A percentile compares a stretch with the other conserved stretches of the same genome.
These are phyloP conservation scores for Glossosoma conforme DNA, from an alignment of 1,140 invertebrate genomes.

Conservation along the genomic window DNA sequence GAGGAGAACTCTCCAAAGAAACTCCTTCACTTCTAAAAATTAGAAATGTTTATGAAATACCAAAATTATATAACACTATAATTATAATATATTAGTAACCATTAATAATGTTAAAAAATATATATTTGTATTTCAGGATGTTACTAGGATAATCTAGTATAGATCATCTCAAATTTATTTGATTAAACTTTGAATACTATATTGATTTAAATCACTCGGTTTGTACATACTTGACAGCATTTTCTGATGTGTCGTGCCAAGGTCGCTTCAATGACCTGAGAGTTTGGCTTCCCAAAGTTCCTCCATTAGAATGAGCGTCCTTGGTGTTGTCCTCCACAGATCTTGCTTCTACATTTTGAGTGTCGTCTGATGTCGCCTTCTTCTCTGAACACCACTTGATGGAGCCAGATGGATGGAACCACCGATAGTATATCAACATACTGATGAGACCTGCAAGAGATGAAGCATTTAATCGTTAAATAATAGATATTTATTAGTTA, in stretches of 20 bases:
- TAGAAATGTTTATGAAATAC: constrained; percentile 1
- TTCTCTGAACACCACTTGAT: constrained; percentile 41
- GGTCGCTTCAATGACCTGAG: constrained; percentile 32
- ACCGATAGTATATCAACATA: constrained; percentile 62
- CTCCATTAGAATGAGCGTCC: not conserved
- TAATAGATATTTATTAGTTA: too few relatives aligned
- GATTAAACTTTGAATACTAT: too few relatives aligned
- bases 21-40: constrained; percentile 22
- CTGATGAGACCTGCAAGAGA: constrained; percentile 56
- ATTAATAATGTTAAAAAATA: not conserved
- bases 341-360: not conserved
- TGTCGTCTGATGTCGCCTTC: constrained; percentile 24
- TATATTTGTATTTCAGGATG: too few relatives aligned
- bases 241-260: constrained; percentile 26
- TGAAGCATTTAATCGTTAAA: too few relatives aligned
- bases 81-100: too few relatives aligned
- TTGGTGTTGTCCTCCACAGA: not conserved
- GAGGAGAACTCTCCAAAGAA: constrained; percentile 23
- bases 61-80: not conserved
- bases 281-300: constrained; percentile 2
- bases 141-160: too few relatives aligned
- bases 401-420: constrained; percentile 54
- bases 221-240: constrained; percentile 21
- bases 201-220: constrained; percentile 1
- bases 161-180: too few relatives aligned